Base-by-base conservation (phyloP, 64 coral and sea anemone species). In the Exaiptasia diaphana region DNA sequence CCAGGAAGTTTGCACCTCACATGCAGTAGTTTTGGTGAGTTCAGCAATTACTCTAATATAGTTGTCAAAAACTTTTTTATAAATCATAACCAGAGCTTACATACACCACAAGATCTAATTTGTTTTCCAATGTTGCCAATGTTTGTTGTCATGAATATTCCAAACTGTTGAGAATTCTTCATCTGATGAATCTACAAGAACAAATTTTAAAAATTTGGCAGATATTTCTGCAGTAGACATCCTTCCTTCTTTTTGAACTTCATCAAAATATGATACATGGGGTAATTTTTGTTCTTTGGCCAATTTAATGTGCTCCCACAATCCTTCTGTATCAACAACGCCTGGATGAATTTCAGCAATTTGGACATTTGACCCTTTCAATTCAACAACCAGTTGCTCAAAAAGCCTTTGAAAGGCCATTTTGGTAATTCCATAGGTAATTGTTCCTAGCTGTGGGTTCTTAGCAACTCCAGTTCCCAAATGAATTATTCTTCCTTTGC, bases 341-440 rank as follows among this genome's bases (percentile, higher is more conserved):
- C 86, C 86, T 11, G 86, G 86, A 32, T 48, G 77, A 65, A 89
- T 27, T 21, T 38, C 48, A 3, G 86, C 77, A 81, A 81, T 71
- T 50, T 73, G 50, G 3, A 89, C 86, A 11, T 72, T 40, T 40
- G 86, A 81, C 22, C 77, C 67, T 18, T 40, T 28, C 3, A 89
- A 58, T 71, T 89, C 86, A 50, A 89, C 54, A 3, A 50, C 49
- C 0, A 89, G 67, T 71, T 89, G 86, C 49, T 89, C 77, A 49
- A 81, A 89, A 25, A 89, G 42, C 52, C 86, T 69, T 26, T 89
- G 86, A 74, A 89, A 89, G 18, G 86, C 86, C 86, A 81, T 82
- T 41, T 89, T 89, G 5, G 77, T 89, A 9, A 89, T 49, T 6
- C 86, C 77, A 27, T 89, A 89, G 2, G 86, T 89, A 37, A 70